Percentiles rank a stretch among this genome's conserved stretches.
Evolutionary conservation across 2,113 vertebrate species (phyloP).

Genomic region (Brachypodius melanocephalos): DNA sequence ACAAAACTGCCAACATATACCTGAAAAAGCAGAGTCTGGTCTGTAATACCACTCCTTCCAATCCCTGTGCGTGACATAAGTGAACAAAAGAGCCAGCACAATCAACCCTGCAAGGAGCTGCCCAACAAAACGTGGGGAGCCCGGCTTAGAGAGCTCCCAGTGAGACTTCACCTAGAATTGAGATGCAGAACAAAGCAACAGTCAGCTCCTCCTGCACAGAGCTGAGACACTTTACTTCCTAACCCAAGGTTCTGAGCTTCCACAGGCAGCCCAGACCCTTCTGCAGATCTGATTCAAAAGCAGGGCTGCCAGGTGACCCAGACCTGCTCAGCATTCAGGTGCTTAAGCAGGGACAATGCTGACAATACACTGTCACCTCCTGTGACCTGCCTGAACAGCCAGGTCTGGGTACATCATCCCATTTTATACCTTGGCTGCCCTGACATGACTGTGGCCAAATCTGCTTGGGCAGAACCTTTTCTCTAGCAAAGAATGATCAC

Average conservation of each 20-base stretch:
- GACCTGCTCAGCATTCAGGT: neutral
- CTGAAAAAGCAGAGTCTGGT: neutral
- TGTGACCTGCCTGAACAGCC: neutral
- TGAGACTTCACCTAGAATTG: neutral
- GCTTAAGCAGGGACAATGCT: neutral
- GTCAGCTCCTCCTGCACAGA: neutral
- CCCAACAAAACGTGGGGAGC: neutral
- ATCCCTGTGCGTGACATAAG: neutral
- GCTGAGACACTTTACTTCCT: neutral
- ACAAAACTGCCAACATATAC: neutral
- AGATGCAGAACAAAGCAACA: neutral
- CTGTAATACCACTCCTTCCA: neutral
- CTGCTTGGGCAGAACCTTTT: neutral
- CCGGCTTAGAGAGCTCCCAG: neutral
- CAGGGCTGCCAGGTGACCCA: neutral
- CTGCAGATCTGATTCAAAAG: neutral
- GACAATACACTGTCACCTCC: neutral
- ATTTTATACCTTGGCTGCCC: neutral
- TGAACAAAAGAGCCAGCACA: neutral
- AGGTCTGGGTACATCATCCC: neutral
- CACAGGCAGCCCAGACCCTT: neutral
- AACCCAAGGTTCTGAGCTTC: neutral
- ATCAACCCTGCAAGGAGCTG: neutral
- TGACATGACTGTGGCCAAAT: neutral
- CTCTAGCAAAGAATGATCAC: neutral